phyloP scores from a whole-genome alignment of 2,888 invertebrate species.

The Julus scanicus region DNA sequence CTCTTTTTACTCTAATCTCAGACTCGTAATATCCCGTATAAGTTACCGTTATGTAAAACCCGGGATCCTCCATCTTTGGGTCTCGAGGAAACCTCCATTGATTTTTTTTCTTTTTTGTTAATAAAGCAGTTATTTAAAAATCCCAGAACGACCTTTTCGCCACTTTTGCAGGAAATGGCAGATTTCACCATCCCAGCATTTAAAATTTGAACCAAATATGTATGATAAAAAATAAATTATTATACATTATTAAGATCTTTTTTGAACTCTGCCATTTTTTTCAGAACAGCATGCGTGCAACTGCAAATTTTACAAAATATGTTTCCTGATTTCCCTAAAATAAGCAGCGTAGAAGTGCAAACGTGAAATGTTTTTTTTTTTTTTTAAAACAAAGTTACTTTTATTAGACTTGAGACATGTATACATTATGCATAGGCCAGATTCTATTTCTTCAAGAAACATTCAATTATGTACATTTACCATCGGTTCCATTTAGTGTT shows the following conservation, averaged over 20 bases:
- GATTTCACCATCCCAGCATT: no score
- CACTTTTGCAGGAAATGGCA: not conserved
- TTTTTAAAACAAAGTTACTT: slow-evolving; percentile 1
- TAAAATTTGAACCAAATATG: no score
- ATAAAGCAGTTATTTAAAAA: not conserved
- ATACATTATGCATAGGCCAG: slow-evolving; percentile 38
- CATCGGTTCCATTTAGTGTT: not conserved
- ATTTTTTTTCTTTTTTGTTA: not conserved
- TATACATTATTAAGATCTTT: no score
- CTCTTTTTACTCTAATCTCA: not conserved
- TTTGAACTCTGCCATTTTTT: no score
- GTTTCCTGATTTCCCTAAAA: no score
- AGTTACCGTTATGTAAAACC: not conserved
- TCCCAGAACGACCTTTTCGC: not conserved
- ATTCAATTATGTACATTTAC: slow-evolving; percentile 13
- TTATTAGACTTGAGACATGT: not conserved
- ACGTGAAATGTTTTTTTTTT: not conserved
- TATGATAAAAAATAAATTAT: no score
- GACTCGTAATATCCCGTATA: not conserved
- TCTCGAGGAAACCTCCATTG: not conserved
- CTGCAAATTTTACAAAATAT: no score
- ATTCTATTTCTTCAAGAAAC: slow-evolving; percentile 40
- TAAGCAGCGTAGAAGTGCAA: no score
- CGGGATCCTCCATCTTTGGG: not conserved
- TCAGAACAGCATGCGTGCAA: no score